Evolutionary conservation across 1,140 invertebrate species (phyloP), one percentile per base, ranked within the genome.

Genomic region (Ceratina japonica): DNA sequence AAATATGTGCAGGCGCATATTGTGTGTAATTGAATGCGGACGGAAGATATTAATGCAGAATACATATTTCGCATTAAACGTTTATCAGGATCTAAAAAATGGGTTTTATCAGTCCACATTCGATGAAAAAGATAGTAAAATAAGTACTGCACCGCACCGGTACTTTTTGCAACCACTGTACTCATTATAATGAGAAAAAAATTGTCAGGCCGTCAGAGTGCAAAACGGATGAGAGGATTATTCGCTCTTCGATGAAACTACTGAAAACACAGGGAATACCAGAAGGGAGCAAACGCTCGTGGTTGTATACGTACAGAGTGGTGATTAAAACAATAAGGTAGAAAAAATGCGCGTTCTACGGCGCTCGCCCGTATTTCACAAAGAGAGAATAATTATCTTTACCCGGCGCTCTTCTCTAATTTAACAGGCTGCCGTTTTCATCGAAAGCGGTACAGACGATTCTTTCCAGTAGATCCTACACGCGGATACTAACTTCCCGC

Each of bases 251-350:
- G 31, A 3, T 56, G 54, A 59, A 5, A 69, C 31, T 51, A 76
- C 58, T 49, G 52, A 20, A 61, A 76, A 68, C 18, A 61, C 22
- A 27, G 37, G 22, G 16, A 66, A 76, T 44, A 76, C 59, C 20
- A 51, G 22, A 18, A 7, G 24, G 18, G 18, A 13, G 37, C 16
- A 8, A 7, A 12, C 18, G 2, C 8, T 15, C 16, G 12, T 22
- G 56, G 70, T 52, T 61, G 44, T 37, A 16, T n/a, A 52, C 15
- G 56, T 44, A 18, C 37, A 51, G 15, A 69, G n/a, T 31, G 37
- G 37, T 22, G 54, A 76, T 69, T 76, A 71, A 62, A 71, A 7
- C 44, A 68, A 79, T 73, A 79, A 79, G 5, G 15, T 44, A 58
- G 12, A 71, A 52, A 4, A 51, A 37, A n/a, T 20, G 18, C 74